Evolutionary conservation across 2,113 vertebrate genomes (phyloP).

Genomic region (Cygnus atratus): DNA sequence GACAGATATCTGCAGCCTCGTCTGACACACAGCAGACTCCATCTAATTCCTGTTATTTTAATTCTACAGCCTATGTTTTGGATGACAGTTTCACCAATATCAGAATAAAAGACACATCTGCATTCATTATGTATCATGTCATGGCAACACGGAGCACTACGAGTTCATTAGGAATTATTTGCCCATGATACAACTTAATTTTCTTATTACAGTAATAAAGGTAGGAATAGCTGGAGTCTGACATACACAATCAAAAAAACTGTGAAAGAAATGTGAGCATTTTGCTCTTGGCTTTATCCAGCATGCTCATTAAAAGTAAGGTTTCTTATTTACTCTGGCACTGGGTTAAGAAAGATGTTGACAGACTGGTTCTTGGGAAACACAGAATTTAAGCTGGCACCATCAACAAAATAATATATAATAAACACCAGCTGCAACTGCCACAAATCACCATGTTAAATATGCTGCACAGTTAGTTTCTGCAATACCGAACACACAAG

Average conservation of each 20-base stretch:
- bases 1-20: neutral
- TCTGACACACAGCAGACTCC: neutral
- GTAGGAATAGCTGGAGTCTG: neutral
- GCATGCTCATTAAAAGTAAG: neutral
- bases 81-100: neutral
- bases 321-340: constrained; percentile 31
- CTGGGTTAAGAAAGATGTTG: constrained; percentile 20
- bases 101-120: neutral
- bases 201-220: neutral
- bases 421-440: constrained; percentile 54
- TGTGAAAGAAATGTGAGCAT: neutral
- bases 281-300: neutral
- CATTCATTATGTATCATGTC: neutral
- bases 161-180: neutral
- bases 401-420: constrained; percentile 43
- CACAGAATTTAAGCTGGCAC: constrained; percentile 11
- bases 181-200: neutral
- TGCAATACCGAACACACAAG: neutral
- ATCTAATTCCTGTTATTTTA: neutral
- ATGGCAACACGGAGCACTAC: neutral
- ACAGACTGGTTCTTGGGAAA: constrained; percentile 23
- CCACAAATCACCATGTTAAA: constrained; percentile 7
- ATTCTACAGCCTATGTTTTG: neutral
- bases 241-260: neutral
- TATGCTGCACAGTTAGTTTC: neutral